Conservation (phyloP, 37 sponge, comb jelly and placozoan species). For the Ephydatia muelleri region DNA sequence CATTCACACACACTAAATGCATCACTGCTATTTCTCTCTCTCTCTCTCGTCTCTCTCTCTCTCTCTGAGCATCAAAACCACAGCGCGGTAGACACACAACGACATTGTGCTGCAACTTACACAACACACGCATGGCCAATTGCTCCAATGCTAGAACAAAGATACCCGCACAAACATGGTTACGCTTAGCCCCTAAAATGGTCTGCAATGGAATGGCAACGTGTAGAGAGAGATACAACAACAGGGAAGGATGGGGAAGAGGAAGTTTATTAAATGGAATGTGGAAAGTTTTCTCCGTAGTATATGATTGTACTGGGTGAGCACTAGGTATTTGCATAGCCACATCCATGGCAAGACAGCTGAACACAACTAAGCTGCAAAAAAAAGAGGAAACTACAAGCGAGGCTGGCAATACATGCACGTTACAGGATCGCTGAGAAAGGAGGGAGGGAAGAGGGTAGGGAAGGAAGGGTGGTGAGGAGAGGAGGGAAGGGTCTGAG, state of each 20-base stretch:
- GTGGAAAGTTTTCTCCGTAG: too few relatives aligned
- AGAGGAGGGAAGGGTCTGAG: neutral
- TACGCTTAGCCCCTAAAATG: neutral
- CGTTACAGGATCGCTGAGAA: neutral
- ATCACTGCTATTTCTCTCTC: neutral
- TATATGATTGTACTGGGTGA: too few relatives aligned
- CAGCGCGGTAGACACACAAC: neutral
- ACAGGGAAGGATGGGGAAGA: neutral
- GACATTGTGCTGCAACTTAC: neutral
- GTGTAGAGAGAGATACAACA: neutral
- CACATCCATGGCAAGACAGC: too few relatives aligned
- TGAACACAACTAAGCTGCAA: neutral
- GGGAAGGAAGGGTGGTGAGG: neutral
- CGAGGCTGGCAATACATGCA: too few relatives aligned
- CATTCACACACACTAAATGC: too few relatives aligned
- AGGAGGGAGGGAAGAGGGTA: neutral
- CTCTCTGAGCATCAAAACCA: neutral
- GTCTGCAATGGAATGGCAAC: neutral
- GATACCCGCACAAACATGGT: too few relatives aligned
- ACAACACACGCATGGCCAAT: neutral
- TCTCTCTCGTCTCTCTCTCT: slow-evolving; percentile 1
- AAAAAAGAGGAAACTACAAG: neutral
- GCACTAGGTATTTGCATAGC: too few relatives aligned
- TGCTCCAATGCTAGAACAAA: too few relatives aligned
- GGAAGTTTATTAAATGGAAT: too few relatives aligned